These are phyloP conservation scores for Pygoscelis adeliae DNA, from an alignment of 2,113 vertebrate genomes.

Conservation along the genomic window DNA sequence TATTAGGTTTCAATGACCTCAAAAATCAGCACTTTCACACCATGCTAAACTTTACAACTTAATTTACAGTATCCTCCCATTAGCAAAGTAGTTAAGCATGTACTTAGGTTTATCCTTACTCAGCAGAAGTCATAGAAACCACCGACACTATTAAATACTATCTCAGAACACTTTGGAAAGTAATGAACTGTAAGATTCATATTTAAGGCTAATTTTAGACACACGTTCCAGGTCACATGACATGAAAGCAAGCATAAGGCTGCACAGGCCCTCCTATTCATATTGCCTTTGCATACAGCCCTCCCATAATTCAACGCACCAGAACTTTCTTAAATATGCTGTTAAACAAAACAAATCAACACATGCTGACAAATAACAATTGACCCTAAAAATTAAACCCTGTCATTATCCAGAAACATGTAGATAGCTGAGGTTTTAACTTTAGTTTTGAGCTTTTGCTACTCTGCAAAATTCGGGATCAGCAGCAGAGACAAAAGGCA, in stretches of 20 bases:
- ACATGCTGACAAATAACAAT: neutral
- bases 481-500: neutral
- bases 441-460: neutral
- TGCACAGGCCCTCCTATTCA: neutral
- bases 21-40: neutral
- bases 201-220: conserved; percentile 31
- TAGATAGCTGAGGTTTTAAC: neutral
- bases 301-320: neutral
- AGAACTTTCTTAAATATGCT: neutral
- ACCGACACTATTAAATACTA: neutral
- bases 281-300: neutral
- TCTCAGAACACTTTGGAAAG: neutral
- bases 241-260: neutral
- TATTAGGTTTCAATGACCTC: neutral
- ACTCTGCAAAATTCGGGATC: neutral
- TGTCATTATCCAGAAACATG: neutral
- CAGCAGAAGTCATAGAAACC: neutral
- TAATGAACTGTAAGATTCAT: neutral
- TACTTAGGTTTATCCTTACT: neutral
- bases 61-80: neutral
- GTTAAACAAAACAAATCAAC: neutral
- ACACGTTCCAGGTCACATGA: neutral
- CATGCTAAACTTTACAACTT: neutral
- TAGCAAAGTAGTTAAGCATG: neutral
- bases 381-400: neutral